Evolutionary conservation across 2,888 invertebrate species (phyloP).

Genomic region (Seira musarum): DNA sequence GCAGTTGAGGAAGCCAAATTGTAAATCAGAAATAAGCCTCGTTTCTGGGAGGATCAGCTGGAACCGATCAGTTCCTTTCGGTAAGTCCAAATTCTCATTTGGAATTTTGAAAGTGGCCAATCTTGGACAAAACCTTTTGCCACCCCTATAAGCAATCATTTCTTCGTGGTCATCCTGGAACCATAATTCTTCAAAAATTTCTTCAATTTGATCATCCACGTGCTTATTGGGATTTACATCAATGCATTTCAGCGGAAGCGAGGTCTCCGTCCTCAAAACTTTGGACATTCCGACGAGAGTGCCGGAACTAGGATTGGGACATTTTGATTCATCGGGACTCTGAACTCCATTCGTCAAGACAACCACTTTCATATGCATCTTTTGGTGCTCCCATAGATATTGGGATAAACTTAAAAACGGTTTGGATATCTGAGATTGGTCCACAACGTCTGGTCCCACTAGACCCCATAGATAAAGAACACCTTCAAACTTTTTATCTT

Average conservation of each 20-base stretch:
- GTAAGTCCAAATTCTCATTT: slow-evolving; percentile 22
- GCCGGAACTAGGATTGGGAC: not conserved
- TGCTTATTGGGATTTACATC: not conserved
- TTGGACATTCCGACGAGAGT: not conserved
- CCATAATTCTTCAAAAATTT: slow-evolving; percentile 26
- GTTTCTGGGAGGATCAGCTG: slow-evolving; percentile 36
- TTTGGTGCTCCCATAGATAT: not conserved
- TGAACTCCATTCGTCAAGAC: not conserved
- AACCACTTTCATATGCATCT: not conserved
- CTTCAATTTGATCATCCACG: not conserved
- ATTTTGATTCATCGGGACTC: not conserved
- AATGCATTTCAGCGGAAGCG: no score
- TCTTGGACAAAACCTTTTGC: not conserved
- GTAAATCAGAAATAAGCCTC: slow-evolving; percentile 36
- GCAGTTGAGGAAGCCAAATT: slow-evolving; percentile 16
- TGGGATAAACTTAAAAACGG: slow-evolving; percentile 28
- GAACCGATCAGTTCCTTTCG: slow-evolving; percentile 33
- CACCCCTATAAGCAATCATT: slow-evolving; percentile 11
- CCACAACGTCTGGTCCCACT: not conserved
- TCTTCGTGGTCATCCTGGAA: not conserved
- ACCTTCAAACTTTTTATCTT: no score
- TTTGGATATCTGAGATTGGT: slow-evolving; percentile 33
- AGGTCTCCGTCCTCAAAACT: not conserved
- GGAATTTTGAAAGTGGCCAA: not conserved
- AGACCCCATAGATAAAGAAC: slow-evolving; percentile 29